Percentiles rank a stretch among this genome's conserved stretches.
phyloP scores from a whole-genome alignment of 2,113 vertebrate species.

The Smithornis capensis region DNA sequence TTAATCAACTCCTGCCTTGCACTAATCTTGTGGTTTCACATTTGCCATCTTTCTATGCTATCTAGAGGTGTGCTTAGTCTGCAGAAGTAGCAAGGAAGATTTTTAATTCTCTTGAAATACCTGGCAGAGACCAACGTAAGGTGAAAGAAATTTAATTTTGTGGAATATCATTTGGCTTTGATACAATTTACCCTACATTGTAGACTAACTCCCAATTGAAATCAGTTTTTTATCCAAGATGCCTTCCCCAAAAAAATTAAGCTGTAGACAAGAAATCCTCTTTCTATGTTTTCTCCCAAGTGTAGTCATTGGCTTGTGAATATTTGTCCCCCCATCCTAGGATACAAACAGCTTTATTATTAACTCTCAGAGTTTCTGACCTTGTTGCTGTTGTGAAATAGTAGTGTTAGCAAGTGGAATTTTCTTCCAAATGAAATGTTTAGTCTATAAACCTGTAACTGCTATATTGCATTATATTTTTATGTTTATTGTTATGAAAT shows the following conservation, averaged over 20 bases:
- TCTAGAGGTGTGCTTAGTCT: neutral
- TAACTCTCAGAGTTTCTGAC: slow-evolving; percentile 29
- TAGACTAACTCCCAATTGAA: neutral
- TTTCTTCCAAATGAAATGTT: slow-evolving; percentile 66
- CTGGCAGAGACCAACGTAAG: neutral
- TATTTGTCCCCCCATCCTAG: neutral
- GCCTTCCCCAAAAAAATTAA: neutral
- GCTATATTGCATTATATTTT: slow-evolving; percentile 49
- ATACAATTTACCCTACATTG: neutral
- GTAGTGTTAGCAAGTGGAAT: slow-evolving; percentile 17
- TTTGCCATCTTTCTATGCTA: neutral
- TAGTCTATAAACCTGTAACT: slow-evolving; percentile 58
- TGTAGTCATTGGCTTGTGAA: neutral
- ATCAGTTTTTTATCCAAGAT: neutral
- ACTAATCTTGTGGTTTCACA: neutral
- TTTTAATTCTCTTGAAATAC: slow-evolving; percentile 18
- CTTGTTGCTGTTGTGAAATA: slow-evolving; percentile 33
- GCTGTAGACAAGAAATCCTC: neutral
- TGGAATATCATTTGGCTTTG: slow-evolving; percentile 22
- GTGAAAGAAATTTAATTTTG: slow-evolving; percentile 7
- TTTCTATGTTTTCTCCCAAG: neutral
- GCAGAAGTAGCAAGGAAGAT: neutral
- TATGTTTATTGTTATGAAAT: slow-evolving; percentile 54
- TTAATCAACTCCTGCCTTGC: neutral
- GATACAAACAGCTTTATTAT: slow-evolving; percentile 13